Percentiles rank a stretch among this genome's conserved stretches.
Evolutionary conservation across 2,797 vertebrate genomes (phyloP).

Genomic region (Malurus leucopterus): DNA sequence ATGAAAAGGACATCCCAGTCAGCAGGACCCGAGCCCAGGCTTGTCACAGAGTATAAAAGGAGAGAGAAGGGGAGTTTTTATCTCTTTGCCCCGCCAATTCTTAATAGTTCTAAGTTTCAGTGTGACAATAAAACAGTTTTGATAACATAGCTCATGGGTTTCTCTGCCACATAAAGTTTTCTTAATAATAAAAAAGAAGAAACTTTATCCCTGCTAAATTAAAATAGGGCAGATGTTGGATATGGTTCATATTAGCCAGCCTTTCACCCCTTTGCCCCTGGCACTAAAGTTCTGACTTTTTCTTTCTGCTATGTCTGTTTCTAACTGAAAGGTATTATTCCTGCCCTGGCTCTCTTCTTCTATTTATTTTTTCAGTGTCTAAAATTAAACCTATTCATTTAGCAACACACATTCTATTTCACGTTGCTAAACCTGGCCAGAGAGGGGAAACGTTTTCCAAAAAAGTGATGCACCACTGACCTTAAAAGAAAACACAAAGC

Average conservation of each 20-base stretch:
- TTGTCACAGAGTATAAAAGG: conserved; percentile 36
- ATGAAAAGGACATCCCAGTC: conserved; percentile 47
- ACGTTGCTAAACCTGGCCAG: conserved; percentile 22
- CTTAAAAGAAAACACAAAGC: conserved; percentile 46
- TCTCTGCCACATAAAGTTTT: conserved; percentile 62
- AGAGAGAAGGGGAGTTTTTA: conserved; percentile 33
- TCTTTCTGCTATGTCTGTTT: conserved; percentile 41
- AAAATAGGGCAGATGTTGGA: conserved; percentile 57
- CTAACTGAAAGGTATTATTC: conserved; percentile 55
- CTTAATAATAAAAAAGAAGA: conserved; percentile 64
- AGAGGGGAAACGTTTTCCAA: conserved; percentile 9
- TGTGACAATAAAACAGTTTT: conserved; percentile 47
- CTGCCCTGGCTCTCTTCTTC: conserved; percentile 31
- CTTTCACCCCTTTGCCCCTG: conserved; percentile 48
- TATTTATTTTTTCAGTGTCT: conserved; percentile 46
- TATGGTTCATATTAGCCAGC: conserved; percentile 50
- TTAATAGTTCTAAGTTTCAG: conserved; percentile 35
- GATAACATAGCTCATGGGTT: conserved; percentile 48
- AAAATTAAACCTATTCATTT: conserved; percentile 56
- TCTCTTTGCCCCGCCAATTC: background rate
- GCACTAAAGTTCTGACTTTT: conserved; percentile 49
- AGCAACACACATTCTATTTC: conserved; percentile 27
- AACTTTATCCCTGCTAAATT: conserved; percentile 64
- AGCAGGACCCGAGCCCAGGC: conserved; percentile 11
- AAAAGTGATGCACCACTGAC: conserved; percentile 46